These are phyloP conservation scores for Nannobrachium achirus DNA, from an alignment of 2,113 vertebrate genomes.

Conservation along the genomic window DNA sequence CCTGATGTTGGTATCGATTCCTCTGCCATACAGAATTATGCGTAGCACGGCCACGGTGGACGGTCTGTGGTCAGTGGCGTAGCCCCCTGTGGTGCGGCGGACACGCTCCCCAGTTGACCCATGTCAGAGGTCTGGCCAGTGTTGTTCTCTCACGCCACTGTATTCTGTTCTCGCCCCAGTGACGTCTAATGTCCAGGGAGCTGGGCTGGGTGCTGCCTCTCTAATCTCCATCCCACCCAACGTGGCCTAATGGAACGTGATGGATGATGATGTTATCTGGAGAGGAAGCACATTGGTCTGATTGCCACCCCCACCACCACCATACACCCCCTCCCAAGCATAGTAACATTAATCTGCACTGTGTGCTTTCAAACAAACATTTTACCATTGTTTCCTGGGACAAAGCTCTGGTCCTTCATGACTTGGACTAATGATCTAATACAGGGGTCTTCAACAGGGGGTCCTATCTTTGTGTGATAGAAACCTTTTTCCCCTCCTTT, in stretches of 20 bases:
- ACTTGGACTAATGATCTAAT: too few relatives aligned
- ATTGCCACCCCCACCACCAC: slow-evolving; percentile 60
- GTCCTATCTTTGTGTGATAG: too few relatives aligned
- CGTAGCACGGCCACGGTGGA: slow-evolving; percentile 75
- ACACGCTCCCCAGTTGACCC: slow-evolving; percentile 56
- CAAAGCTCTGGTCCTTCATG: too few relatives aligned
- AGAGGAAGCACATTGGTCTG: slow-evolving; percentile 66
- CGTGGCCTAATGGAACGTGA: slow-evolving; percentile 73
- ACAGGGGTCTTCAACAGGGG: too few relatives aligned
- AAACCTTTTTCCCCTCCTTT: too few relatives aligned
- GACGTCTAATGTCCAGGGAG: slow-evolving; percentile 57
- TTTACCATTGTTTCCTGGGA: slow-evolving; percentile 15
- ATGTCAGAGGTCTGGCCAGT: slow-evolving; percentile 71
- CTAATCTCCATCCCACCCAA: slow-evolving; percentile 65
- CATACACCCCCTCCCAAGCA: slow-evolving; percentile 53
- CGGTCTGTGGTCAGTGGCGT: slow-evolving; percentile 77
- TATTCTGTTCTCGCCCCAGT: slow-evolving; percentile 52
- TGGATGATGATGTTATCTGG: slow-evolving; percentile 72
- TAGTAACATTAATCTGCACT: slow-evolving; percentile 56
- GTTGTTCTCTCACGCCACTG: slow-evolving; percentile 29
- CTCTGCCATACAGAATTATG: slow-evolving; percentile 73
- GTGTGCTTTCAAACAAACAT: slow-evolving; percentile 47
- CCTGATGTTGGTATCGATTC: slow-evolving; percentile 69
- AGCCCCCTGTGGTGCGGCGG: slow-evolving; percentile 73
- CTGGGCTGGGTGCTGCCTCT: slow-evolving; percentile 40